phyloP scores from a whole-genome alignment of 2,113 vertebrate species.

The Dromiciops gliroides region DNA sequence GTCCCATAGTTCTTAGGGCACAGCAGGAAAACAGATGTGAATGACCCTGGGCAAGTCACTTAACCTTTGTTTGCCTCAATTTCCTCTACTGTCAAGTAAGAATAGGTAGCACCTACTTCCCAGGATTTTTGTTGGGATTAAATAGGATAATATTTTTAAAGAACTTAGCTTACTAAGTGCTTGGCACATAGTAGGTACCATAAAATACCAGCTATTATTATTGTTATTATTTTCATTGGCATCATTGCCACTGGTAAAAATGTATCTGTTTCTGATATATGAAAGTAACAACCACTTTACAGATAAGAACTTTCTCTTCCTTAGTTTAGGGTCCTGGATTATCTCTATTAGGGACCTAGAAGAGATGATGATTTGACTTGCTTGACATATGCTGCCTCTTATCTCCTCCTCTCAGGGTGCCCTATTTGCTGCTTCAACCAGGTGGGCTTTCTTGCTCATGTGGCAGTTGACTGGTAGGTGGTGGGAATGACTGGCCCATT shows the following conservation, averaged over 20 bases:
- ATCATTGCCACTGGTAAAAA: background rate
- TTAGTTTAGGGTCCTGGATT: background rate
- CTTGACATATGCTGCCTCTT: background rate
- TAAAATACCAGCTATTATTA: too few species aligned
- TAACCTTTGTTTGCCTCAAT: background rate
- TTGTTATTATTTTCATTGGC: background rate
- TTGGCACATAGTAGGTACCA: background rate
- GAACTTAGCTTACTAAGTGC: background rate
- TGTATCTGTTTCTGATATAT: background rate
- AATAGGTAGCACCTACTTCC: background rate
- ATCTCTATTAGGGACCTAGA: background rate
- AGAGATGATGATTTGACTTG: background rate
- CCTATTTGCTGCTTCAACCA: too few species aligned
- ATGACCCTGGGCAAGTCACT: background rate
- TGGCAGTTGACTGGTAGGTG: background rate
- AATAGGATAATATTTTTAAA: too few species aligned
- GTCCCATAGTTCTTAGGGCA: background rate
- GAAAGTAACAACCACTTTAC: background rate
- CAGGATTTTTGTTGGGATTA: background rate
- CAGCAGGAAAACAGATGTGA: background rate
- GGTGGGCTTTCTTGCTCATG: too few species aligned
- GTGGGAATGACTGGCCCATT: background rate
- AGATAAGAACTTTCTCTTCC: background rate
- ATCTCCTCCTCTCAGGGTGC: background rate
- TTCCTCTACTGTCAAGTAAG: background rate